These are phyloP conservation scores for Clepsis dumicolana DNA, from an alignment of 2,888 invertebrate genomes.

Conservation along the genomic window DNA sequence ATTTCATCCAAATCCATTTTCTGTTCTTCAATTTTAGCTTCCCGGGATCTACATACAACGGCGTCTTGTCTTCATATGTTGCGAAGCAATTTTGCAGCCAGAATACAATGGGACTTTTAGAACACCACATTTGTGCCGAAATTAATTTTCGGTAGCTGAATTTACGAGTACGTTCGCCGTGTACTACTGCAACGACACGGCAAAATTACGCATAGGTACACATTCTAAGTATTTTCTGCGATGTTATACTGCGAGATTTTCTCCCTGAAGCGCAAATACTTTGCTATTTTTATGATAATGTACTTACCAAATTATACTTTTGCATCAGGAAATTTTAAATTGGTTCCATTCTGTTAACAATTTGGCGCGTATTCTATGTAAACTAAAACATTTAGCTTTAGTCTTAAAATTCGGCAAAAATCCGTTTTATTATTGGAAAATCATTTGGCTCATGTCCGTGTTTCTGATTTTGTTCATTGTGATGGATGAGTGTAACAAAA, in stretches of 20 bases:
- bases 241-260: not conserved
- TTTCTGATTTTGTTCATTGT: no score
- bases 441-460: no score
- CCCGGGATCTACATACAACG: not conserved
- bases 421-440: no score
- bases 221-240: not conserved
- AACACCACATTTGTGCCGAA: slow-evolving; percentile 8
- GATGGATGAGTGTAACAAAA: no score
- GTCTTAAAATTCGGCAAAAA: no score
- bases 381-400: no score
- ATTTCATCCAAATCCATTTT: not conserved
- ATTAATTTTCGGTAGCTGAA: slow-evolving; percentile 5
- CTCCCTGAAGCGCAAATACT: not conserved
- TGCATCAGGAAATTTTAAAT: no score
- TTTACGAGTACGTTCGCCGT: slow-evolving; percentile 8
- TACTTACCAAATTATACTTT: not conserved
- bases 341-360: no score
- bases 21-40: not conserved
- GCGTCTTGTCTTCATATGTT: not conserved
- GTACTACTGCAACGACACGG: not conserved
- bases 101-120: slow-evolving; percentile 6
- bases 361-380: no score
- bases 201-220: slow-evolving; percentile 4
- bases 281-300: not conserved
- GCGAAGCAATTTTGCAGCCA: slow-evolving; percentile 1